Base-by-base conservation (phyloP, 2,888 invertebrate species). In the Scaeva pyrastri region DNA sequence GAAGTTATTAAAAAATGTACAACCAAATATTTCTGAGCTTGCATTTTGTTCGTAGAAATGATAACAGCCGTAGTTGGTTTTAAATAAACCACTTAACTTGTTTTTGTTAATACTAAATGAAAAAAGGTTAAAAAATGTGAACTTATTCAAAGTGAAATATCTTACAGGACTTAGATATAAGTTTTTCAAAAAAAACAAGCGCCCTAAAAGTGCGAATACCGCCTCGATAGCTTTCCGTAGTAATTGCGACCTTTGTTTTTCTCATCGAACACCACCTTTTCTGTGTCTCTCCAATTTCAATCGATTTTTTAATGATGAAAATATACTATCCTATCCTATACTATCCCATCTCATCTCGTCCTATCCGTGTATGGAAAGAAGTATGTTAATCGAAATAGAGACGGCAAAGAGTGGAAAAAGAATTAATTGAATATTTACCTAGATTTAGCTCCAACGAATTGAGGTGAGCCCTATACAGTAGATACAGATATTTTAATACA, bases 381-480 rank as follows among this genome's bases (percentile, higher is more conserved):
- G 45, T 55, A 39, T 72, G 64, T 72, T 71, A 66, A 64, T 56
- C 71, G 45, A 48, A 79, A 64, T 23, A 60, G 56, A 36, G 45
- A 64, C 19, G 64, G 12, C 23, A 66, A 26, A 58, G 41, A 60
- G 36, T 52, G 14, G 58, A 39, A 52, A n/a, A 21, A 11, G 55
- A 76, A 86, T 86, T 86, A 86, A 86, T 86, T 82, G 86, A 78
- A 81, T 82, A 74, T 86, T 86, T 82, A 82, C 82, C 56, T 64
- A 74, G 79, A 62, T 56, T 68, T 36, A 81, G 21, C 45, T 48
- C 45, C 55, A 43, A 39, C 66, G 26, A 48, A 50, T 48, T 23
- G 55, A 56, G 70, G 71, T 50, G 50, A 52, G 16, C 36, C 6
- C 11, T 26, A 23, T 16, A n/a, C 31, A 31, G 7, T 31, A 31